Percentiles rank a stretch among this genome's conserved stretches.
Conservation (phyloP, 2,797 vertebrate genomes). For the Menidia menidia region DNA sequence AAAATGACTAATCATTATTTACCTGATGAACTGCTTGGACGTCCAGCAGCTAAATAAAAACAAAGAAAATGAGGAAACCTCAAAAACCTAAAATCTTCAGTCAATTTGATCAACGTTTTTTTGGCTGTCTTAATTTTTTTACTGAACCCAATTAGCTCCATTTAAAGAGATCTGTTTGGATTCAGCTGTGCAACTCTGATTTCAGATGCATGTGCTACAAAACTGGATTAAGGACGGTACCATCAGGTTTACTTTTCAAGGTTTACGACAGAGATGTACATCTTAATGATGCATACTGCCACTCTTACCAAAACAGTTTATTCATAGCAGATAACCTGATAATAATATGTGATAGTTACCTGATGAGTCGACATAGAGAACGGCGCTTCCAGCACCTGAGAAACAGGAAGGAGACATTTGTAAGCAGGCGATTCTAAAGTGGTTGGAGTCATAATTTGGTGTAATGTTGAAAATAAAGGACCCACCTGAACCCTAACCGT, state of each 20-base stretch:
- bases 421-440: neutral
- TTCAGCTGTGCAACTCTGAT: neutral
- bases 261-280: neutral
- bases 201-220: too few species aligned
- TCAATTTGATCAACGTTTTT: neutral
- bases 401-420: neutral
- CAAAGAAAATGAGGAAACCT: neutral
- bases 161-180: neutral
- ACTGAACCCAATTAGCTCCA: neutral
- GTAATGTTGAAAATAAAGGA: neutral
- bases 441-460: neutral
- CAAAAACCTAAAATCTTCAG: neutral
- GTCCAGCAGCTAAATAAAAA: constrained; percentile 48
- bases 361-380: constrained; percentile 11
- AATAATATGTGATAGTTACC: constrained; percentile 11
- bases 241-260: neutral
- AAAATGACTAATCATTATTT: neutral
- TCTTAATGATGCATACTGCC: neutral
- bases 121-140: neutral
- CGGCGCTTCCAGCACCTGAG: constrained; percentile 4
- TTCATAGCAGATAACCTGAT: neutral
- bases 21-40: constrained; percentile 50
- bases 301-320: neutral
- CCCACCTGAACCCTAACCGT: too few species aligned
- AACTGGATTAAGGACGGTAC: neutral